These are phyloP conservation scores for Torymus texanus DNA, from an alignment of 2,888 invertebrate genomes.

Conservation along the genomic window DNA sequence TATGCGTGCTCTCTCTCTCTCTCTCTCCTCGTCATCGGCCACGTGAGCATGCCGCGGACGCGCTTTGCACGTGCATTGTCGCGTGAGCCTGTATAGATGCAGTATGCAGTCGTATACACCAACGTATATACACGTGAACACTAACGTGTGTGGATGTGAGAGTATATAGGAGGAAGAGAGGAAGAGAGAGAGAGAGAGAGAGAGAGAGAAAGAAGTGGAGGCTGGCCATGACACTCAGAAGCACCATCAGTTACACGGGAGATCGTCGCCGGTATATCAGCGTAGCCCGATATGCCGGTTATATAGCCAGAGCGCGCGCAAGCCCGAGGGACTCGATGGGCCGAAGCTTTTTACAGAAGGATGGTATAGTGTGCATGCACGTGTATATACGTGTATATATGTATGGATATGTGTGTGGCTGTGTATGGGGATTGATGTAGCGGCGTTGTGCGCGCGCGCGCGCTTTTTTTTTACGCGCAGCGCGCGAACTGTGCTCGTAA, in stretches of 20 bases:
- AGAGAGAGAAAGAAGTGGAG: slow-evolving; percentile 68
- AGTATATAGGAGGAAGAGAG: slow-evolving; percentile 59
- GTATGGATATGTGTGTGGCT: too few relatives aligned
- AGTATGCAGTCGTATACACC: neutral
- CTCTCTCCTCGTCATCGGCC: neutral
- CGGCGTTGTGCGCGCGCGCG: neutral
- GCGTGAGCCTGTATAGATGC: slow-evolving; percentile 13
- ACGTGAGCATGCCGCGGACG: slow-evolving; percentile 17
- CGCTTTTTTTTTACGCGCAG: neutral
- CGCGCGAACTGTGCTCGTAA: too few relatives aligned
- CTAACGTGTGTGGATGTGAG: neutral
- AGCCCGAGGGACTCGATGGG: neutral
- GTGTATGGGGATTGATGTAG: too few relatives aligned
- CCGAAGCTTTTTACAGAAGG: slow-evolving; percentile 2
- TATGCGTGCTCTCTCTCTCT: too few relatives aligned
- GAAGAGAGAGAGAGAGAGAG: slow-evolving; percentile 68
- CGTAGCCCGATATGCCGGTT: too few relatives aligned
- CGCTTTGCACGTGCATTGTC: slow-evolving; percentile 48
- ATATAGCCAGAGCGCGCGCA: too few relatives aligned
- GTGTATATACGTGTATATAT: too few relatives aligned
- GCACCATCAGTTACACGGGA: slow-evolving; percentile 72
- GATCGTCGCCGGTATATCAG: slow-evolving; percentile 9
- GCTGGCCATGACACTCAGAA: slow-evolving; percentile 73
- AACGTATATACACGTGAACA: neutral
- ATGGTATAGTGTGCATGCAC: neutral